phyloP scores from a whole-genome alignment of 2,888 invertebrate genomes.

The Heliconius erato region DNA sequence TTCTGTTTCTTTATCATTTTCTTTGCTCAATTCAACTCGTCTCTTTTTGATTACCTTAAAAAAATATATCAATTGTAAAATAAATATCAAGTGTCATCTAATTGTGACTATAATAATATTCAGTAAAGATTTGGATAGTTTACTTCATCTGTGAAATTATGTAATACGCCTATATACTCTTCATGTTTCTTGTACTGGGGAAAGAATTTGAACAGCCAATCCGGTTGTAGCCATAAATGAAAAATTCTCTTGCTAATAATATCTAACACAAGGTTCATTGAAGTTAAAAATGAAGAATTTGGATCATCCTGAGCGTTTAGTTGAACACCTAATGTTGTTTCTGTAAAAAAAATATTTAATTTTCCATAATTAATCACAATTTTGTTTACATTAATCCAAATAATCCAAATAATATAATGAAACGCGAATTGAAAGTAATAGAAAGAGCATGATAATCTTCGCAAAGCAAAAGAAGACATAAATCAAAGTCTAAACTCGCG shows the following conservation, averaged over 20 bases:
- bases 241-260: conserved; percentile 74
- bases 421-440: neutral
- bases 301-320: conserved; percentile 72
- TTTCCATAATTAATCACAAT: neutral
- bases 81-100: neutral
- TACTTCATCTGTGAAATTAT: conserved; percentile 85
- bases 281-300: conserved; percentile 67
- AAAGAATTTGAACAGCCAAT: conserved; percentile 85
- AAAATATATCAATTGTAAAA: neutral
- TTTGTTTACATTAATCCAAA: neutral
- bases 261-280: conserved; percentile 65
- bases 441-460: conserved; percentile 1
- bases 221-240: conserved; percentile 79
- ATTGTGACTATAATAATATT: neutral
- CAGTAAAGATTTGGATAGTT: conserved; percentile 30
- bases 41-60: conserved; percentile 70
- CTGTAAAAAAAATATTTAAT: conserved; percentile 57
- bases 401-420: neutral
- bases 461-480: conserved; percentile 29
- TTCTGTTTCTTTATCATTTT: conserved; percentile 61
- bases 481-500: conserved; percentile 43
- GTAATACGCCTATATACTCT: conserved; percentile 82
- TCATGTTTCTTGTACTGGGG: conserved; percentile 82
- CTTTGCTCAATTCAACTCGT: conserved; percentile 62
- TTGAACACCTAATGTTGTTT: conserved; percentile 77